Conservation (phyloP, 2,888 invertebrate genomes). For the Podabrus alpinus region DNA sequence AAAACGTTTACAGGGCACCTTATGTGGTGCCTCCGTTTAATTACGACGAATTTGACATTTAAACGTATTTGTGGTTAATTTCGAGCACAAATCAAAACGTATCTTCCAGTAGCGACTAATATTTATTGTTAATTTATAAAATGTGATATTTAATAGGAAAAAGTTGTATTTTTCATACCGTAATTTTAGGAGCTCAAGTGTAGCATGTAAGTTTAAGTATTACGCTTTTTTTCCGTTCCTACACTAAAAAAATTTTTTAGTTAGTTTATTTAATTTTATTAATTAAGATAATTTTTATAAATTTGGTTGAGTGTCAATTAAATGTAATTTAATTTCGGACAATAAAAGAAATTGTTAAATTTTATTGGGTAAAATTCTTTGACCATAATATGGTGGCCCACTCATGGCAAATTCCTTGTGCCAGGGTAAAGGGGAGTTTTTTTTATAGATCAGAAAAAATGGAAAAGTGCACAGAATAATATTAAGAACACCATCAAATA, state of each 20-base stretch:
- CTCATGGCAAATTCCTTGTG: too few species aligned
- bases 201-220: neutral
- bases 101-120: neutral
- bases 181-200: neutral
- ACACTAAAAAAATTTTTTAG: neutral
- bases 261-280: neutral
- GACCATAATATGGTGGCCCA: too few species aligned
- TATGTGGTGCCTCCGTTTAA: conserved; percentile 34
- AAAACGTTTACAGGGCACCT: conserved; percentile 25
- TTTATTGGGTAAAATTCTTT: neutral
- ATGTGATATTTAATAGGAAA: neutral
- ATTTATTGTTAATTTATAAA: neutral
- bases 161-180: neutral
- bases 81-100: neutral
- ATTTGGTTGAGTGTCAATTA: neutral
- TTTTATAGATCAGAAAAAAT: too few species aligned
- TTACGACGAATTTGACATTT: conserved; percentile 24
- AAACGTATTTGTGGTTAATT: conserved; percentile 4
- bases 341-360: neutral
- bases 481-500: too few species aligned
- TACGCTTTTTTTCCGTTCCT: neutral
- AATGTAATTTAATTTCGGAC: neutral
- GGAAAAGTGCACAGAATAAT: too few species aligned
- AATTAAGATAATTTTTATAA: neutral
- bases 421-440: too few species aligned